phyloP scores from a whole-genome alignment of 1,140 invertebrate genomes.

The Scylla paramamosain region DNA sequence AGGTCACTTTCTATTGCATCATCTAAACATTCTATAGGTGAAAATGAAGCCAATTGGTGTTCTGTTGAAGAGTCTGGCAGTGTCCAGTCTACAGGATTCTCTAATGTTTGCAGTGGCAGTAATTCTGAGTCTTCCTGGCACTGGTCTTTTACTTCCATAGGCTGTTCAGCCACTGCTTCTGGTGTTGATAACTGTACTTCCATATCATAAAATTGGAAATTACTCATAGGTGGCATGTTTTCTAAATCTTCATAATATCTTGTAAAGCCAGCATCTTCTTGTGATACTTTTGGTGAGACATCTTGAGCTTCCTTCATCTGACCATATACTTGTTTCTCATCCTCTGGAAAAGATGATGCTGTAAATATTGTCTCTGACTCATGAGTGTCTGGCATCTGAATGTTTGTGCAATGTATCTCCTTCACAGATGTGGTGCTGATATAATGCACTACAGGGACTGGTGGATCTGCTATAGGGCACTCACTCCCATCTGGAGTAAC shows the following conservation, averaged over 20 bases:
- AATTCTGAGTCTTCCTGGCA: neutral
- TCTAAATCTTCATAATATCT: slow-evolving; percentile 33
- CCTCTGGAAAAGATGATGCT: neutral
- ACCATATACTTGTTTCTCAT: neutral
- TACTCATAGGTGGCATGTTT: neutral
- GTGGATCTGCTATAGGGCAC: neutral
- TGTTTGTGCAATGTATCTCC: neutral
- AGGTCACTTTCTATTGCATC: neutral
- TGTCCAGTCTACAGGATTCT: neutral
- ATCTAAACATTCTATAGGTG: neutral
- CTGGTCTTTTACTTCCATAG: neutral
- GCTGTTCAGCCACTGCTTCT: neutral
- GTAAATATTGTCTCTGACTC: neutral
- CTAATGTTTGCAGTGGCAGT: neutral
- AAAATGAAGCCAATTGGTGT: neutral
- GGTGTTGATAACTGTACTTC: neutral
- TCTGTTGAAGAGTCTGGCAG: neutral
- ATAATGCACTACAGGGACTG: neutral
- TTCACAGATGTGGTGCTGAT: neutral
- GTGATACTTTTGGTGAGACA: neutral
- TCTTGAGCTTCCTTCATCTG: neutral
- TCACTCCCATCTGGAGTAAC: neutral
- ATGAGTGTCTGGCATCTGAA: neutral
- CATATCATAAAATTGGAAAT: neutral
- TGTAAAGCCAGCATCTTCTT: slow-evolving; percentile 28